A percentile compares a stretch with the other conserved stretches of the same genome.
phyloP scores from a whole-genome alignment of 2,888 invertebrate species.

The Bellardia pandia region DNA sequence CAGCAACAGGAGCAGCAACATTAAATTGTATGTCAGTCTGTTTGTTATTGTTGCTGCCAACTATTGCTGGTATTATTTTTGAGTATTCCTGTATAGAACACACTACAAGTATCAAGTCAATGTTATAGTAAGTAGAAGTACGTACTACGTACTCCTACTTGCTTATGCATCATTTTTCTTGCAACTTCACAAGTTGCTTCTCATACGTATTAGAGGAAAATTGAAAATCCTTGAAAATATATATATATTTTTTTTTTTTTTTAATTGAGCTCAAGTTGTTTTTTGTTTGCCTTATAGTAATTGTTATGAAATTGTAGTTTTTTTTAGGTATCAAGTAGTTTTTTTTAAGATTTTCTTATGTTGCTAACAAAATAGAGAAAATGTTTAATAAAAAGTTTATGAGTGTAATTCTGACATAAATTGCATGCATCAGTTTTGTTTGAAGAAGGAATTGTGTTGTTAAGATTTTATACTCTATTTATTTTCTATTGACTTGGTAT shows the following conservation, averaged over 20 bases:
- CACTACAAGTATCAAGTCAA: conserved; percentile 10
- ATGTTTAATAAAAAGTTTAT: conserved; percentile 41
- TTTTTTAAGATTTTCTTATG: background rate
- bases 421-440: conserved; percentile 37
- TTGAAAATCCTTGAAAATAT: conserved; percentile 47
- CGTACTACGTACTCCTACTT: background rate
- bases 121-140: conserved; percentile 2
- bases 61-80: background rate
- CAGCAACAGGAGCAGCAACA: conserved; percentile 21
- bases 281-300: conserved; percentile 2
- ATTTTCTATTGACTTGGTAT: background rate
- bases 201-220: conserved; percentile 25
- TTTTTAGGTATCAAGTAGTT: conserved; percentile 6
- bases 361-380: background rate
- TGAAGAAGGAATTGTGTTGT: conserved; percentile 36
- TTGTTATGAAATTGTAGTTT: conserved; percentile 6
- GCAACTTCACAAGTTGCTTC: conserved; percentile 29
- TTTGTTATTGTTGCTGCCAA: conserved; percentile 1
- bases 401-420: conserved; percentile 39
- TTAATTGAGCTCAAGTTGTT: conserved; percentile 17
- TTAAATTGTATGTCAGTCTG: conserved; percentile 26
- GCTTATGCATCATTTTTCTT: conserved; percentile 14
- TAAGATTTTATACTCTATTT: conserved; percentile 17
- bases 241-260: conserved; percentile 13
- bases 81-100: conserved; percentile 1